Percentiles rank a stretch among this genome's conserved stretches.
Evolutionary conservation across 2,888 invertebrate genomes (phyloP).

Genomic region (Dysmachus trigonus): DNA sequence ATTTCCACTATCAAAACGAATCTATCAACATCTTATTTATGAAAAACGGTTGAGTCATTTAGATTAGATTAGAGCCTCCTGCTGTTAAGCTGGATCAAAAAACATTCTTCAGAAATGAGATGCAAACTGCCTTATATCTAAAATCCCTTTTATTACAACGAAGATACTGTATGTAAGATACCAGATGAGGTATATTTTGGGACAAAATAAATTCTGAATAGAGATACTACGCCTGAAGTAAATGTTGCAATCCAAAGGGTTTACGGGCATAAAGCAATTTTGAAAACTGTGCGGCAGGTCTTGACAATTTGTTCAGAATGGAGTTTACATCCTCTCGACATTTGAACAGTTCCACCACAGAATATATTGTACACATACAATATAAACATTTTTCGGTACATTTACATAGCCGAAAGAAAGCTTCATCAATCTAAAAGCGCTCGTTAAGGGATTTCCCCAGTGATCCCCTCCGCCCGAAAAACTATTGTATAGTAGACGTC

Average conservation of each 20-base stretch:
- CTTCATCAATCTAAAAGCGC: background rate
- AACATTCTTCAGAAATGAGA: too few species aligned
- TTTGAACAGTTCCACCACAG: background rate
- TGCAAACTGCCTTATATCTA: background rate
- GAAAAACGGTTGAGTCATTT: too few species aligned
- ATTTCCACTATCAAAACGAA: too few species aligned
- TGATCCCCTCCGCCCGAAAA: background rate
- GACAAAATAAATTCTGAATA: background rate
- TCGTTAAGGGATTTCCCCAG: background rate
- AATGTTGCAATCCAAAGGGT: background rate
- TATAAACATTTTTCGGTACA: background rate
- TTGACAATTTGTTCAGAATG: background rate
- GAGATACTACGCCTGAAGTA: background rate
- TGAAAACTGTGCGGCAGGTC: background rate
- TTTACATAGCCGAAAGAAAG: background rate
- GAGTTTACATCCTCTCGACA: background rate
- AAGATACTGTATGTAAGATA: background rate
- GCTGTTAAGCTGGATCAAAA: too few species aligned
- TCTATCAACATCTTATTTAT: too few species aligned
- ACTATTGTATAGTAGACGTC: constrained; percentile 11
- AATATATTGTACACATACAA: too few species aligned
- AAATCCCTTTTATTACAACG: background rate
- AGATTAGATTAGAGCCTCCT: too few species aligned
- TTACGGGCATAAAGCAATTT: background rate
- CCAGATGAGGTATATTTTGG: background rate